Conservation (phyloP, 2,888 invertebrate species). For the Synergus umbraculus region DNA sequence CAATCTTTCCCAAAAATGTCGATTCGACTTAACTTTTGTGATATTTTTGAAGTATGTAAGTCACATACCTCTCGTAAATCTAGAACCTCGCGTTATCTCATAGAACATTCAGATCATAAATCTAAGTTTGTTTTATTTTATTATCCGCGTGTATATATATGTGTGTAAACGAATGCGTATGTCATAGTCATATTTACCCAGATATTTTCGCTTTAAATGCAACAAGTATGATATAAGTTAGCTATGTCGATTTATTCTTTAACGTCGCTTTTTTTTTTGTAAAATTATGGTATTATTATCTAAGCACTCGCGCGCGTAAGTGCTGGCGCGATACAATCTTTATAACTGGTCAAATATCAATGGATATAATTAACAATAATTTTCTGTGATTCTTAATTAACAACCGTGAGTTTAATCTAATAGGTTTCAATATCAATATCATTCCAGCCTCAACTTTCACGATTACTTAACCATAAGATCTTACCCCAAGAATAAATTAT, state of each 20-base stretch:
- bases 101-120: slow-evolving; percentile 14
- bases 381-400: slow-evolving; percentile 62
- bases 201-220: slow-evolving; percentile 64
- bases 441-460: slow-evolving; percentile 34
- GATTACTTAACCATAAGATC: slow-evolving; percentile 47
- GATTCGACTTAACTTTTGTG: slow-evolving; percentile 2
- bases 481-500: slow-evolving; percentile 66
- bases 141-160: slow-evolving; percentile 28
- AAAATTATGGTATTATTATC: slow-evolving; percentile 46
- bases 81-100: slow-evolving; percentile 14
- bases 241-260: slow-evolving; percentile 49
- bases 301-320: background rate
- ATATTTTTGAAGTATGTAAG: slow-evolving; percentile 25
- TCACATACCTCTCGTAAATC: slow-evolving; percentile 39
- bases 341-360: slow-evolving; percentile 36
- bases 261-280: slow-evolving; percentile 20
- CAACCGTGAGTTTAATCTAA: slow-evolving; percentile 70
- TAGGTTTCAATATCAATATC: slow-evolving; percentile 57
- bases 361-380: slow-evolving; percentile 58
- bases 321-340: slow-evolving; percentile 31
- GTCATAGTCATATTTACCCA: slow-evolving; percentile 64
- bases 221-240: slow-evolving; percentile 56
- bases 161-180: slow-evolving; percentile 21
- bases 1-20: background rate
- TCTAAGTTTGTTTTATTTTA: slow-evolving; percentile 33